Evolutionary conservation across 2,113 vertebrate genomes (phyloP), one percentile per base, ranked within the genome.

Genomic region (Porphyrio hochstetteri): DNA sequence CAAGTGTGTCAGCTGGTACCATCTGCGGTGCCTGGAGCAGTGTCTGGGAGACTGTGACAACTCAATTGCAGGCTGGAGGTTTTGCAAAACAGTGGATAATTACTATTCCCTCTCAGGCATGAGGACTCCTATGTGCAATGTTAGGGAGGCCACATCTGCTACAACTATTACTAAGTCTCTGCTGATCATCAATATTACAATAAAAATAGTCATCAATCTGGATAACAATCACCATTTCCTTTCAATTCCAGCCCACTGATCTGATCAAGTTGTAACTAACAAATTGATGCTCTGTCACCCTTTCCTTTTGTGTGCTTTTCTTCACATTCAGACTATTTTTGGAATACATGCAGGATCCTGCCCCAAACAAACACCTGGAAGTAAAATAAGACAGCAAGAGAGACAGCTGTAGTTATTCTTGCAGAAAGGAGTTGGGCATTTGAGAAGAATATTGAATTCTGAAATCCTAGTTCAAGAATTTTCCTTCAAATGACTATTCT

Each of bases 21-120:
- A 98, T 98, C 98, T 98, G 98, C n/a, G 72, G 93, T 40, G 93
- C 98, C 97, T 96, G 96, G 14, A 98, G 97, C 97, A 88, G 76
- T 84, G 96, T 98, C 97, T 98, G 95, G 82, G 96, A 98, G 87
- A 86, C 85, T 56, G 72, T 98, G 95, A 98, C 97, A 98, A 96
- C 97, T 98, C 97, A 98, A 97, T 98, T 97, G 93, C 81, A 94
- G 95, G 75, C 96, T 97, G 97, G 71, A 96, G 95, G 94, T 97
- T 94, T 89, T 94, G 91, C 97, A 97, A 98, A 96, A 91, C 90
- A 92, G 78, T 75, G 86, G 88, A 95, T 98, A 97, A 98, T 97
- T 98, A 71, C 63, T 95, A 57, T 88, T 97, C 86, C 92, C 33
- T 63, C 77, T 95, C 85, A 96, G 85, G 85, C 95, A 82, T 89